Base-by-base conservation (phyloP, 2,113 vertebrate species). In the Lagopus leucura region DNA sequence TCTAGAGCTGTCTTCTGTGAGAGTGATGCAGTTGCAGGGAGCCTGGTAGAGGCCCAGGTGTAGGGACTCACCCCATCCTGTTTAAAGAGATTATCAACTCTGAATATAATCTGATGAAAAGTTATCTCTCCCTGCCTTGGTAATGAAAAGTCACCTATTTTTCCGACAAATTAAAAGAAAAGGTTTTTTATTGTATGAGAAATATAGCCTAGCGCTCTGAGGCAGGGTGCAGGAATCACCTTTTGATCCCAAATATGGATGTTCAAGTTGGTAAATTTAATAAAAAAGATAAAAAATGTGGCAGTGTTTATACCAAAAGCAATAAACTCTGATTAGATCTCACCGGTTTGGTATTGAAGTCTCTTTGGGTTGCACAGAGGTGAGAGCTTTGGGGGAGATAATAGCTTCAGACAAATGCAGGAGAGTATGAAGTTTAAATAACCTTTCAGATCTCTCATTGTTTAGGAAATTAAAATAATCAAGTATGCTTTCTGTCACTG, bases 251-350 rank as follows among this genome's bases (percentile, higher is more conserved):
- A 55, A 88, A 82, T 91, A 66, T 67, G 94, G 93, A 90, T 96
- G 78, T 96, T 93, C 91, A 94, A 95, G 96, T 98, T 98, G 94
- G 90, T 97, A 98, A 99, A 99, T 98, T 97, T 97, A 99, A 99
- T 99, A 98, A 99, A 97, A 97, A 93, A 95, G 94, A 95, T 95
- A 92, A 96, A 95, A 97, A 94, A 93, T 96, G 94, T 92, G 85
- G n/a, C 63, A 60, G 64, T 73, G 71, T 92, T 98, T 98, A 98
- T 97, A 98, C 97, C 97, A 98, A 97, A 98, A 98, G 98, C 98
- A 98, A 98, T 98, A 98, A 98, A 98, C 97, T 98, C 96, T 98
- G 98, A 99, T 99, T 98, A 98, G 97, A 98, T 98, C 97, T 97
- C 66, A 57, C 72, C 76, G 30, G 84, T 90, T 95, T 89, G 82